phyloP scores from a whole-genome alignment of 2,113 vertebrate genomes.

The Mellivora capensis region DNA sequence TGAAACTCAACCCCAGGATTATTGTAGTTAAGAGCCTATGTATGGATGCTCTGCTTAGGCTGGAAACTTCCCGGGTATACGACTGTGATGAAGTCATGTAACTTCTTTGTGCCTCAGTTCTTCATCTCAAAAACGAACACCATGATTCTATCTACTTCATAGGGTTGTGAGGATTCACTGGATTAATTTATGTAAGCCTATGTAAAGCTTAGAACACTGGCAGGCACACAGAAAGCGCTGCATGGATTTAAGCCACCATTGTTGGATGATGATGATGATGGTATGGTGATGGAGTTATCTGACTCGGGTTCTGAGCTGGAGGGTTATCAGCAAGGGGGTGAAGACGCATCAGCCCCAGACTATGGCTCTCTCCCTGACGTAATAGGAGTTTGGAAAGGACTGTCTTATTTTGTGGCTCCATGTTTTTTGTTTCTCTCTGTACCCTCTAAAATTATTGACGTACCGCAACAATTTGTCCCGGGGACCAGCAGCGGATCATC shows the following conservation, averaged over 20 bases:
- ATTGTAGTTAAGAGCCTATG: neutral
- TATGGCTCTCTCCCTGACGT: neutral
- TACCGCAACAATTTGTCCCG: neutral
- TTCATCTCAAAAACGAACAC: neutral
- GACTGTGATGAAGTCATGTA: neutral
- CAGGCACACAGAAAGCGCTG: neutral
- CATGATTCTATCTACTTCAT: neutral
- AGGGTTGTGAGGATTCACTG: neutral
- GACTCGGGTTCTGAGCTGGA: neutral
- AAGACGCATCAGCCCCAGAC: neutral
- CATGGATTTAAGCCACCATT: neutral
- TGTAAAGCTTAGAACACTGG: neutral
- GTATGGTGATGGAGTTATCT: neutral
- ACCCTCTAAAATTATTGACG: neutral
- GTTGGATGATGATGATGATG: neutral
- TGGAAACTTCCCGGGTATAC: neutral
- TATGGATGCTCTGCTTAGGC: too few species aligned
- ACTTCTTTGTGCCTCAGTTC: neutral
- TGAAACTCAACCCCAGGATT: neutral
- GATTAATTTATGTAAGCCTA: neutral
- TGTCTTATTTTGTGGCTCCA: neutral
- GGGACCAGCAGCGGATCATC: neutral
- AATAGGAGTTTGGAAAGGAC: neutral
- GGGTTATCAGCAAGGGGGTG: neutral
- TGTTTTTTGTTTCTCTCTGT: neutral